These are phyloP conservation scores for Eumerus sabulonum DNA, from an alignment of 2,888 invertebrate genomes.

Conservation along the genomic window DNA sequence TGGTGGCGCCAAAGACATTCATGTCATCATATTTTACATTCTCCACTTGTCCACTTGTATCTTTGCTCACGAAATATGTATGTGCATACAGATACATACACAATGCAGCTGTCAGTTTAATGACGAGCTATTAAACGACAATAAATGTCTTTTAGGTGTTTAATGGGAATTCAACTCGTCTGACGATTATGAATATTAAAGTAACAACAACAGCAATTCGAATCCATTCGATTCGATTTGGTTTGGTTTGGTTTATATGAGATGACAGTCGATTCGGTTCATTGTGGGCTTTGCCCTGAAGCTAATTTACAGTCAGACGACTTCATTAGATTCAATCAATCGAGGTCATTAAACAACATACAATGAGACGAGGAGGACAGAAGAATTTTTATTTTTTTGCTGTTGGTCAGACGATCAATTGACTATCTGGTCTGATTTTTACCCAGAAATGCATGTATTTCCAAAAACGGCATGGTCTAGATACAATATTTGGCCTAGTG, in stretches of 20 bases:
- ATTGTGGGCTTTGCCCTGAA: slow-evolving; percentile 14
- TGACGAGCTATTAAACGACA: slow-evolving; percentile 64
- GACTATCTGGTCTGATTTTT: too few relatives aligned
- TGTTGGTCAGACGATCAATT: too few relatives aligned
- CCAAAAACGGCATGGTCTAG: too few relatives aligned
- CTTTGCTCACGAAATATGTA: too few relatives aligned
- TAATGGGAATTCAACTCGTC: slow-evolving; percentile 58
- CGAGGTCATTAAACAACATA: slow-evolving; percentile 56
- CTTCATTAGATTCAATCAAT: slow-evolving; percentile 68
- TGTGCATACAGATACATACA: too few relatives aligned
- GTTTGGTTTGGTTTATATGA: slow-evolving; percentile 11
- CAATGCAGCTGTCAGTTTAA: slow-evolving; percentile 63
- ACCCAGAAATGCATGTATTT: too few relatives aligned
- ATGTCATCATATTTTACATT: slow-evolving; percentile 28
- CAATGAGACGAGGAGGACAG: slow-evolving; percentile 41
- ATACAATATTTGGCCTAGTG: too few relatives aligned
- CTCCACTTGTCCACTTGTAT: background rate
- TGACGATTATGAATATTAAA: slow-evolving; percentile 42
- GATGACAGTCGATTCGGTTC: slow-evolving; percentile 13
- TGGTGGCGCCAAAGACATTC: slow-evolving; percentile 61
- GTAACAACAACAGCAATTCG: too few relatives aligned
- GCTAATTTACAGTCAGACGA: slow-evolving; percentile 65
- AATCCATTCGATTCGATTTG: background rate
- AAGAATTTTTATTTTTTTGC: too few relatives aligned
- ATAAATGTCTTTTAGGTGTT: slow-evolving; percentile 67